These are phyloP conservation scores for Apaloderma vittatum DNA, from an alignment of 2,113 vertebrate species.

Conservation along the genomic window DNA sequence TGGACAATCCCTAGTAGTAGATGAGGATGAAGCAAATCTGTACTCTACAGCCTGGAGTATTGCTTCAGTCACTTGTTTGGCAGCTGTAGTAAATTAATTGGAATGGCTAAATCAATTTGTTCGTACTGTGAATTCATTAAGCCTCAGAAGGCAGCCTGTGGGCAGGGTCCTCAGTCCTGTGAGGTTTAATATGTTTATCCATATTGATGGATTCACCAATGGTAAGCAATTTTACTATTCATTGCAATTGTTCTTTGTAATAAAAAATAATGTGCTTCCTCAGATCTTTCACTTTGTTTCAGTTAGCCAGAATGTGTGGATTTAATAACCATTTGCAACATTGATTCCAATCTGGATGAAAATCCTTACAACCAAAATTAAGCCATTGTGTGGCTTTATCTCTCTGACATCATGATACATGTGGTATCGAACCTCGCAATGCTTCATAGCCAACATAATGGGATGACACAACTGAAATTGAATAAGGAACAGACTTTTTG, in stretches of 20 bases:
- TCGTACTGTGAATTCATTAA: conserved; percentile 32
- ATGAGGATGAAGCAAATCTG: neutral
- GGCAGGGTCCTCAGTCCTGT: neutral
- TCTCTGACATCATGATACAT: conserved; percentile 9
- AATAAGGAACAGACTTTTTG: conserved; percentile 46
- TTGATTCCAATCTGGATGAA: conserved; percentile 51
- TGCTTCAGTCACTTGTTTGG: conserved; percentile 13
- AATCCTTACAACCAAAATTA: neutral
- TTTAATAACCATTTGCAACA: conserved; percentile 50
- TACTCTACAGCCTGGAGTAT: neutral
- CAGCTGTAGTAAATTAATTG: conserved; percentile 26
- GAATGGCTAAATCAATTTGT: conserved; percentile 25
- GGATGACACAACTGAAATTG: conserved; percentile 54
- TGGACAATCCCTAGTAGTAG: neutral
- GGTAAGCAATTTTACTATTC: neutral
- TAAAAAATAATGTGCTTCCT: conserved; percentile 5
- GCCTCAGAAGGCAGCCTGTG: conserved; percentile 12
- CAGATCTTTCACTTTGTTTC: conserved; percentile 37
- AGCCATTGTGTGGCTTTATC: conserved; percentile 34
- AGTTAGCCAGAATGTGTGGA: conserved; percentile 24
- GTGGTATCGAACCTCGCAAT: conserved; percentile 29
- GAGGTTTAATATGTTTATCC: conserved; percentile 9
- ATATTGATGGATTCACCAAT: neutral
- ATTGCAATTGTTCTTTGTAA: neutral
- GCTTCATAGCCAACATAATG: conserved; percentile 52